Evolutionary conservation across 2,113 vertebrate genomes (phyloP).

Genomic region (Ardeotis arabs): DNA sequence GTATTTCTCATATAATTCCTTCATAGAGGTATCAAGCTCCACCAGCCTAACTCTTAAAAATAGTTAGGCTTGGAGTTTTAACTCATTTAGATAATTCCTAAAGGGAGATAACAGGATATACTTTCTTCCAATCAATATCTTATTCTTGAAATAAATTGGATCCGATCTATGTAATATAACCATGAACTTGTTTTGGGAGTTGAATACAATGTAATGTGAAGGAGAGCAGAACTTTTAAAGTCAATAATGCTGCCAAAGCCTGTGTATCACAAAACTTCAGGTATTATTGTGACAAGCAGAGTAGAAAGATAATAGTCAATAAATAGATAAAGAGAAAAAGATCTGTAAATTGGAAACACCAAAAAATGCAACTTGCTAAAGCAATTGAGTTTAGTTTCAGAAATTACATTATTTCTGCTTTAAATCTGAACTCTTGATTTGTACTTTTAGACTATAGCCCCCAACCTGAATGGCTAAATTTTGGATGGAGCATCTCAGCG

Average conservation of each 20-base stretch:
- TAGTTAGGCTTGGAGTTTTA: not conserved
- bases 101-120: not conserved
- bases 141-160: not conserved
- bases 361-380: not conserved
- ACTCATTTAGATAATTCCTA: not conserved
- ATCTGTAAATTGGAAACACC: not conserved
- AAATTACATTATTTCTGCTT: not conserved
- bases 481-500: not conserved
- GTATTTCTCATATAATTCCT: not conserved
- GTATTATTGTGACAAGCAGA: not conserved
- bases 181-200: not conserved
- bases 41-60: slow-evolving; percentile 12
- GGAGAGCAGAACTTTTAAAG: not conserved
- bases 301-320: not conserved
- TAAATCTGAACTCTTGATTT: not conserved
- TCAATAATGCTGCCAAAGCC: not conserved
- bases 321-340: not conserved
- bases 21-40: not conserved
- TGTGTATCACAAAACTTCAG: not conserved
- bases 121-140: not conserved
- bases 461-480: not conserved
- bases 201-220: not conserved
- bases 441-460: not conserved
- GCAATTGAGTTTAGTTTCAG: not conserved
- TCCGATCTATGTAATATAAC: not conserved